Percentiles rank a stretch among this genome's conserved stretches.
phyloP scores from a whole-genome alignment of 2,113 vertebrate species.

The Oncorhynchus gorbuscha region DNA sequence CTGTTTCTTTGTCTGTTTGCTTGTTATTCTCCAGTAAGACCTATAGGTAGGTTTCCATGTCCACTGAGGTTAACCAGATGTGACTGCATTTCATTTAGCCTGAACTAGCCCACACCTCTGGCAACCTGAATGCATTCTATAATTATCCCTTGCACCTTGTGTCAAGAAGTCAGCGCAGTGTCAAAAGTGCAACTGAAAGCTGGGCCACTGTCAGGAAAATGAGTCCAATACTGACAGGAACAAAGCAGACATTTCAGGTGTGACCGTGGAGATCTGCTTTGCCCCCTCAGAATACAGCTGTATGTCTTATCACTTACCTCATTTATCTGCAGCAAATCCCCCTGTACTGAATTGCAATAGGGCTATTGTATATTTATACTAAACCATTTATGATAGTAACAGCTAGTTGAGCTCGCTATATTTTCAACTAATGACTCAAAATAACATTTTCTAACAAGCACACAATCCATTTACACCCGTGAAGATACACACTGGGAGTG shows the following conservation, averaged over 20 bases:
- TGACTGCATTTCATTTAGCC: slow-evolving; percentile 75
- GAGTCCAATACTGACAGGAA: slow-evolving; percentile 55
- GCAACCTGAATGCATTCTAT: slow-evolving; percentile 71
- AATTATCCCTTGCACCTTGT: slow-evolving; percentile 74
- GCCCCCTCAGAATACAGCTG: neutral
- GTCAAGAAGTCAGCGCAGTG: slow-evolving; percentile 63
- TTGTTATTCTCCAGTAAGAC: slow-evolving; percentile 55
- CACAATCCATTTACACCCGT: neutral
- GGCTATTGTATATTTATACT: neutral
- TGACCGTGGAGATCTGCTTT: slow-evolving; percentile 1
- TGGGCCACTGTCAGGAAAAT: slow-evolving; percentile 64
- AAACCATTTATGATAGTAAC: neutral
- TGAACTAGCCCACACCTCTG: slow-evolving; percentile 68
- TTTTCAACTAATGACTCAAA: neutral
- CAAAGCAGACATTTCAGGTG: slow-evolving; percentile 40
- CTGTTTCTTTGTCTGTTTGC: slow-evolving; percentile 1
- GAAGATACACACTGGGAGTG: neutral
- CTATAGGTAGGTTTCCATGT: slow-evolving; percentile 52
- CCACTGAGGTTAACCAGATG: slow-evolving; percentile 73
- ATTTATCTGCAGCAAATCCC: neutral
- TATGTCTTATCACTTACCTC: neutral
- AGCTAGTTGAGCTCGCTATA: neutral
- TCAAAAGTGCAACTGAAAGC: slow-evolving; percentile 72
- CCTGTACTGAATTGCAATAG: neutral
- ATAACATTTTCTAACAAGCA: neutral